Evolutionary conservation across 2,113 vertebrate genomes (phyloP).

Genomic region (Myotis lucifugus): DNA sequence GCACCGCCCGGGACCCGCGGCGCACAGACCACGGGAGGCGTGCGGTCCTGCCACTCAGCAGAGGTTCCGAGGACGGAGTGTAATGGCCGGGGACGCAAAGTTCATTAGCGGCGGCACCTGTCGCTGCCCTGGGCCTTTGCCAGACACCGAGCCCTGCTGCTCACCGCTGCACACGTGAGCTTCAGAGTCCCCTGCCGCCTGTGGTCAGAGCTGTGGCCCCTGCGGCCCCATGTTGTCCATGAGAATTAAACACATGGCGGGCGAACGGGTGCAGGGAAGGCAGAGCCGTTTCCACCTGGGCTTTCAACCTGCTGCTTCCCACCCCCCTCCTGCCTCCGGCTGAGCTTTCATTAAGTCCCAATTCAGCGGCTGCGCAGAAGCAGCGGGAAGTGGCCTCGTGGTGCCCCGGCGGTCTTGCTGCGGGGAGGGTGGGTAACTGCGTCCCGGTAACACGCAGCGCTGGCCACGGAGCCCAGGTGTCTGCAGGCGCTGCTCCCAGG

Average conservation of each 20-base stretch:
- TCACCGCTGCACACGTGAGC: slow-evolving; percentile 29
- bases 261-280: slow-evolving; percentile 72
- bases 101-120: slow-evolving; percentile 80
- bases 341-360: too few relatives aligned
- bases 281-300: slow-evolving; percentile 72
- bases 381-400: too few relatives aligned
- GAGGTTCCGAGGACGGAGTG: slow-evolving; percentile 78
- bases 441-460: slow-evolving; percentile 52
- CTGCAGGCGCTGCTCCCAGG: not conserved
- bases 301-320: slow-evolving; percentile 74
- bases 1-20: slow-evolving; percentile 56
- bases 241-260: slow-evolving; percentile 81
- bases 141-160: slow-evolving; percentile 20
- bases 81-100: slow-evolving; percentile 76
- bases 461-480: not conserved
- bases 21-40: slow-evolving; percentile 76
- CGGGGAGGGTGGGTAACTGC: slow-evolving; percentile 52
- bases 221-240: slow-evolving; percentile 68
- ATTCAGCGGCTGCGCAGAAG: not conserved
- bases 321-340: slow-evolving; percentile 50
- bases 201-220: slow-evolving; percentile 72
- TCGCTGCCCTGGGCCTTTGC: slow-evolving; percentile 71
- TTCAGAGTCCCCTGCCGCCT: slow-evolving; percentile 42
- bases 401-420: not conserved
- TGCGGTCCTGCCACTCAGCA: slow-evolving; percentile 78